Conservation (phyloP, 1,140 invertebrate genomes). For the Bombus consobrinus region DNA sequence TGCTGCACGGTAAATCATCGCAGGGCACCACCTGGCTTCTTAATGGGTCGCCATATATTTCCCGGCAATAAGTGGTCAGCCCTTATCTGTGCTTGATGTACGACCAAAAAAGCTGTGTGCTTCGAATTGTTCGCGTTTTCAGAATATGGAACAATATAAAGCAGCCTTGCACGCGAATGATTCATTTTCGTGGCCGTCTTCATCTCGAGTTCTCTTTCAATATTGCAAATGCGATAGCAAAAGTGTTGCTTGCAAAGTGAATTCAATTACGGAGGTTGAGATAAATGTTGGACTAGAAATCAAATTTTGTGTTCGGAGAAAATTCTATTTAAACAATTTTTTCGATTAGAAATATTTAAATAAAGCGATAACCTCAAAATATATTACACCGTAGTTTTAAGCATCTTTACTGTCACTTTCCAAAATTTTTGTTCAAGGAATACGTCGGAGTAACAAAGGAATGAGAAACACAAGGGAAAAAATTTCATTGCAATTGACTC, state of each 20-base stretch:
- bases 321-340: neutral
- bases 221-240: neutral
- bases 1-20: slow-evolving; percentile 32
- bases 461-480: neutral
- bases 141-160: slow-evolving; percentile 36
- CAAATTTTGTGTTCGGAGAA: neutral
- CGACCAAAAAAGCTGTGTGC: slow-evolving; percentile 7
- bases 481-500: neutral
- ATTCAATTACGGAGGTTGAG: neutral
- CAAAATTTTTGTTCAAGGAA: neutral
- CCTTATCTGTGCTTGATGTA: slow-evolving; percentile 56
- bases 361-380: neutral
- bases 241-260: neutral
- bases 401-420: neutral
- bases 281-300: neutral
- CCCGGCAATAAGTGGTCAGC: slow-evolving; percentile 52
- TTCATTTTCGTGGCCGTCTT: neutral
- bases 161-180: slow-evolving; percentile 41
- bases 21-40: slow-evolving; percentile 15
- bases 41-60: slow-evolving; percentile 56
- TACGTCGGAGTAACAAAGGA: neutral
- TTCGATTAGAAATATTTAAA: neutral
- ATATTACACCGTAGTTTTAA: neutral
- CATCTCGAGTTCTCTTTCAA: neutral
- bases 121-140: slow-evolving; percentile 5